Evolutionary conservation across 2,113 vertebrate species (phyloP).

Genomic region (Syngnathus typhle): DNA sequence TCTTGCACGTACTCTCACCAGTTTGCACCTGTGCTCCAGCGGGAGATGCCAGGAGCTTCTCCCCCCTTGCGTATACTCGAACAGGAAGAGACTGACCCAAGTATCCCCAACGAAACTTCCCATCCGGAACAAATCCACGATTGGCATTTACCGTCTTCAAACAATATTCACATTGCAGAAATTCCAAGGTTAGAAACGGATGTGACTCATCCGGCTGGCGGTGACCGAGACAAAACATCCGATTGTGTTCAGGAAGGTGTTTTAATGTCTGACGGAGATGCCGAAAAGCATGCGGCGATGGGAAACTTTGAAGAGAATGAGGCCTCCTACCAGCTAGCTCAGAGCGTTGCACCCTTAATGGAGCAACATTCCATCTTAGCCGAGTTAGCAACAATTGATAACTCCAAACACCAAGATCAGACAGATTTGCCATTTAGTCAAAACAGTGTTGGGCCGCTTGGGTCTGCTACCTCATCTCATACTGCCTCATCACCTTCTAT

Average conservation of each 20-base stretch:
- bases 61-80: constrained; percentile 12
- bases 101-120: constrained; percentile 19
- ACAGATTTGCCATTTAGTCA: constrained; percentile 9
- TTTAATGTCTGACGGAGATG: constrained; percentile 27
- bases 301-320: constrained; percentile 23
- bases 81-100: constrained; percentile 15
- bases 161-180: constrained; percentile 25
- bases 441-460: constrained; percentile 7
- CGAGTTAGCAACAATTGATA: constrained; percentile 27
- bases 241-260: constrained; percentile 29
- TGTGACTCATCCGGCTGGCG: constrained; percentile 31
- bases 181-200: constrained; percentile 30
- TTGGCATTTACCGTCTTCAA: constrained; percentile 36
- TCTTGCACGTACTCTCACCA: constrained; percentile 19
- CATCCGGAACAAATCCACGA: constrained; percentile 24
- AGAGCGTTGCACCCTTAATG: constrained; percentile 17
- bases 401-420: constrained; percentile 21
- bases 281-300: constrained; percentile 22
- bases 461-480: constrained; percentile 16
- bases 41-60: constrained; percentile 46
- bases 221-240: constrained; percentile 42
- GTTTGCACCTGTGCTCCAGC: constrained; percentile 59
- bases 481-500: constrained; percentile 9
- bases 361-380: constrained; percentile 26
- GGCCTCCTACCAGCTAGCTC: constrained; percentile 17